Conservation (phyloP, 2,888 invertebrate species). For the Zele albiditarsus region DNA sequence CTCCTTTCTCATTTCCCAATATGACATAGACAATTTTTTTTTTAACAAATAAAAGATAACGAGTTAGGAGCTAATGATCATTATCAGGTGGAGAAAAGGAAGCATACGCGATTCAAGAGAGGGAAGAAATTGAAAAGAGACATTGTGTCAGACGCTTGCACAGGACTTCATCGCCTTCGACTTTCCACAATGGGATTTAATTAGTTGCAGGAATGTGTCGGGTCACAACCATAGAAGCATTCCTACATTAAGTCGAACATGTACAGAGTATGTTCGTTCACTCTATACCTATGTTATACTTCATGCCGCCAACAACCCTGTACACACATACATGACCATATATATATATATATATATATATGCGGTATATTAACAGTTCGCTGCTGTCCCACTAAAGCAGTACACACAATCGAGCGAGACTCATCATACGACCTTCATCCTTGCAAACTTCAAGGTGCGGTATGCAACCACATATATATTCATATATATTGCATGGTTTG, state of each 20-base stretch:
- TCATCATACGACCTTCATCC: conserved; percentile 62
- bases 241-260: conserved; percentile 59
- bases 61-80: conserved; percentile 4
- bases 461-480: conserved; percentile 38
- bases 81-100: conserved; percentile 19
- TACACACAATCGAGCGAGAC: conserved; percentile 52
- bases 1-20: not conserved
- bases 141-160: conserved; percentile 40
- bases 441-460: conserved; percentile 47
- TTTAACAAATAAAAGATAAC: conserved; percentile 23
- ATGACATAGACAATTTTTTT: conserved; percentile 13
- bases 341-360: not conserved
- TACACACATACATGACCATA: not conserved
- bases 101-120: not conserved
- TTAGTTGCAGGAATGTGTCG: conserved; percentile 62
- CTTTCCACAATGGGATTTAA: conserved; percentile 58
- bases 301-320: not conserved
- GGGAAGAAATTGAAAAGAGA: conserved; percentile 24
- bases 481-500: conserved; percentile 1
- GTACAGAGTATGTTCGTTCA: conserved; percentile 44
- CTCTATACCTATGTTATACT: not conserved
- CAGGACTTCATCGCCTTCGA: conserved; percentile 37
- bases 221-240: conserved; percentile 55
- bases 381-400: conserved; percentile 52
- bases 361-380: conserved; percentile 2